Percentiles rank a stretch among this genome's conserved stretches.
Evolutionary conservation across 2,888 invertebrate genomes (phyloP).

Genomic region (Noctua comes): DNA sequence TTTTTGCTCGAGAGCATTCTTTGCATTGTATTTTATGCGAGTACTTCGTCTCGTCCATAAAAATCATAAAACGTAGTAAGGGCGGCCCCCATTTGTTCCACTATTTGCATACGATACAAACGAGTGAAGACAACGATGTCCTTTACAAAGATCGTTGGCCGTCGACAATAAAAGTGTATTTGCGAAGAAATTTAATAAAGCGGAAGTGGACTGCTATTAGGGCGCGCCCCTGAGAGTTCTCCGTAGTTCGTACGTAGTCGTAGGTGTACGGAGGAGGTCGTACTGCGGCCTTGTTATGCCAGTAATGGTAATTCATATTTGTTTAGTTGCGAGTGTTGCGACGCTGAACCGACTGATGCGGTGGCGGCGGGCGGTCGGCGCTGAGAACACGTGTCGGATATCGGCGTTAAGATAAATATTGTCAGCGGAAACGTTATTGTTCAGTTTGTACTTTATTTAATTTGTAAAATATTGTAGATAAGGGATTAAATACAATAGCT

Average conservation of each 20-base stretch:
- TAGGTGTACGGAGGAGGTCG: conserved; percentile 58
- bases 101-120: conserved; percentile 89
- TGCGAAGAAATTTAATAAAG: conserved; percentile 91
- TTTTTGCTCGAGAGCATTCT: conserved; percentile 69
- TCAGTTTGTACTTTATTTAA: conserved; percentile 42
- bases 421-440: conserved; percentile 53
- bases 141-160: conserved; percentile 85
- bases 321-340: conserved; percentile 67
- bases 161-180: conserved; percentile 89
- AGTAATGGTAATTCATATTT: conserved; percentile 74
- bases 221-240: conserved; percentile 76
- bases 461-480: conserved; percentile 35
- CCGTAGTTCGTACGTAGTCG: conserved; percentile 59
- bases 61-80: conserved; percentile 85
- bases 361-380: background rate
- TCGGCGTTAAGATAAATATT: conserved; percentile 61
- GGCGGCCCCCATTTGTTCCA: conserved; percentile 82
- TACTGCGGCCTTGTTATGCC: conserved; percentile 69
- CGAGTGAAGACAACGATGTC: conserved; percentile 83
- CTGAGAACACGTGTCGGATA: conserved; percentile 47
- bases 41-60: conserved; percentile 77
- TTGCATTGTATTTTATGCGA: conserved; percentile 77
- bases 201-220: conserved; percentile 88
- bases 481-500: conserved; percentile 32
- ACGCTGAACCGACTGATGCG: conserved; percentile 13